phyloP scores from a whole-genome alignment of 2,797 vertebrate genomes.

The Anguilla megastoma region DNA sequence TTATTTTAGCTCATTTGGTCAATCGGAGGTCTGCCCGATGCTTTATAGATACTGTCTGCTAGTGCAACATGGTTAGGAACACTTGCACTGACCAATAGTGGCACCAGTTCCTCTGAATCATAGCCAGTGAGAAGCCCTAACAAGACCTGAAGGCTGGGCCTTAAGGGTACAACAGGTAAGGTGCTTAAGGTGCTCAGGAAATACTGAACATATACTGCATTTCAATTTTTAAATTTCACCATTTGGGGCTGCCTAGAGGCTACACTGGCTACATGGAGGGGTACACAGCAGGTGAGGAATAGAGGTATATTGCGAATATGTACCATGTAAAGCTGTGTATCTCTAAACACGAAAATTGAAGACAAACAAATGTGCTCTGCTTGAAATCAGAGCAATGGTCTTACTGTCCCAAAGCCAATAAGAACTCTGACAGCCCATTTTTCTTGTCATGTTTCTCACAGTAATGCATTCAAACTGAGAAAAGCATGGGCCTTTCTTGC shows the following conservation, averaged over 20 bases:
- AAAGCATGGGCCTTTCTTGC: not conserved
- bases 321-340: not conserved
- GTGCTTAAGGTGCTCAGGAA: not conserved
- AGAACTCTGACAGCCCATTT: conserved; percentile 2
- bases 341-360: not conserved
- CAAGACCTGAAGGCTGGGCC: not conserved
- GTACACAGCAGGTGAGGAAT: not conserved
- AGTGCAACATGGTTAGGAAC: not conserved
- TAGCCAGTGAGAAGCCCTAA: not conserved
- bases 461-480: not conserved
- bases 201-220: not conserved
- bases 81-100: not conserved
- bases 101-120: not conserved
- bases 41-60: not conserved
- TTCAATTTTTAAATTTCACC: not conserved
- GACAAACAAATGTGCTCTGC: not conserved
- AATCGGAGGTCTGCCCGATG: not conserved
- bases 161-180: not conserved
- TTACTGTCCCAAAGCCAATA: not conserved
- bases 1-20: conserved; percentile 1
- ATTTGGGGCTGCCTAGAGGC: not conserved
- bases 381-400: not conserved
- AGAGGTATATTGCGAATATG: not conserved
- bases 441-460: not conserved
- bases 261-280: not conserved